Conservation (phyloP, 2,888 invertebrate species). For the Synergus laeviventris region DNA sequence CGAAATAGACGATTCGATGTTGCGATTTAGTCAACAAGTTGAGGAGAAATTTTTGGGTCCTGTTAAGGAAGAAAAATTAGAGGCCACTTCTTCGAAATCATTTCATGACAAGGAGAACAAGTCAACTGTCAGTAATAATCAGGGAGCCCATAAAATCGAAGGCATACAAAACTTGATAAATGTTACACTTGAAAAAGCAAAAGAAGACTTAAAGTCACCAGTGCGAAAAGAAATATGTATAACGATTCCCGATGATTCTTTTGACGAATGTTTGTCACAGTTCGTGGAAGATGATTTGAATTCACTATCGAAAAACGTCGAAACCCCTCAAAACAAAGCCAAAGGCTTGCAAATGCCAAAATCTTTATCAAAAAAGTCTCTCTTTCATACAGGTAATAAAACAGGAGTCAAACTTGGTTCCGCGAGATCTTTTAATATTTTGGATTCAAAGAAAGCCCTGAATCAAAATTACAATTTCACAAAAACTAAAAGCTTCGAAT, state of each 20-base stretch:
- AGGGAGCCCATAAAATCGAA: background rate
- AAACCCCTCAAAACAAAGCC: background rate
- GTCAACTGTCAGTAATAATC: background rate
- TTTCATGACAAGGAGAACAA: background rate
- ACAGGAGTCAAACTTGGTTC: constrained; percentile 7
- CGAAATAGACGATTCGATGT: constrained; percentile 42
- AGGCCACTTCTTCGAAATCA: background rate
- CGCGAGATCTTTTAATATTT: background rate
- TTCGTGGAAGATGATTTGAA: constrained; percentile 45
- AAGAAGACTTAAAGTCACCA: background rate
- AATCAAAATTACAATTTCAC: background rate
- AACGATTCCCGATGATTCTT: constrained; percentile 52
- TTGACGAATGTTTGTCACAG: constrained; percentile 50
- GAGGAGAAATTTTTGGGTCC: constrained; percentile 46
- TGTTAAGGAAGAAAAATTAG: background rate
- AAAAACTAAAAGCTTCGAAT: constrained; percentile 30
- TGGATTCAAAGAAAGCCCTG: background rate
- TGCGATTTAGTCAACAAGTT: constrained; percentile 49
- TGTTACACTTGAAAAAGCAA: background rate
- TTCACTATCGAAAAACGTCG: background rate
- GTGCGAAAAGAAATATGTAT: background rate
- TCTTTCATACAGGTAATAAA: constrained; percentile 1
- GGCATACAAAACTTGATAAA: background rate
- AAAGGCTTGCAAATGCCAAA: constrained; percentile 23
- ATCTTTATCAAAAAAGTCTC: constrained; percentile 44